These are phyloP conservation scores for Choloepus didactylus DNA, from an alignment of 2,797 vertebrate species.

Conservation along the genomic window DNA sequence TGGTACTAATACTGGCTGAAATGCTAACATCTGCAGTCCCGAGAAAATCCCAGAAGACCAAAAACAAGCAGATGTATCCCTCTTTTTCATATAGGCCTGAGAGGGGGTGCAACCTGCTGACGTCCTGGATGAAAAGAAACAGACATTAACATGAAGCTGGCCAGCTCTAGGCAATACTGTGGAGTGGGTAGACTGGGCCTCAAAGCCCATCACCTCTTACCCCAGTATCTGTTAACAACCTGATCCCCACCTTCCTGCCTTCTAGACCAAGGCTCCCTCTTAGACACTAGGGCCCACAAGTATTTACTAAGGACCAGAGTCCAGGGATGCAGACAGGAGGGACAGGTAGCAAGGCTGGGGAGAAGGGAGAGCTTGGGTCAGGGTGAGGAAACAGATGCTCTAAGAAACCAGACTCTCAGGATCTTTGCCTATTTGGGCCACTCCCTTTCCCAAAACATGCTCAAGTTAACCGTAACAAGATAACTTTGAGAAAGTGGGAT, in stretches of 20 bases:
- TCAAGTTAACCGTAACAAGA: constrained; percentile 26
- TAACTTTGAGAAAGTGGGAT: not conserved
- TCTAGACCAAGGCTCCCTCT: not conserved
- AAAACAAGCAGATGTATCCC: not conserved
- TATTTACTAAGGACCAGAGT: not conserved
- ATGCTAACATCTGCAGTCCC: not conserved
- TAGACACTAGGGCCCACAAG: not conserved
- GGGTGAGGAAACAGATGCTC: constrained; percentile 48
- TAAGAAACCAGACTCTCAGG: constrained; percentile 51
- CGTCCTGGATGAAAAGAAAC: not conserved
- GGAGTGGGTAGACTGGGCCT: not conserved
- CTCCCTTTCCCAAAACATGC: constrained; percentile 61
- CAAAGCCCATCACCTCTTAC: not conserved
- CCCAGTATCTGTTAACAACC: not conserved
- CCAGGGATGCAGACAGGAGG: constrained; percentile 19
- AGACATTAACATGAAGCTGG: not conserved
- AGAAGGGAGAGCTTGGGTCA: not conserved
- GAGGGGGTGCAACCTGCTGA: not conserved
- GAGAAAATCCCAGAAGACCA: not conserved
- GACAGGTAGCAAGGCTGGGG: not conserved
- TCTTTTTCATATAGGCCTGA: not conserved
- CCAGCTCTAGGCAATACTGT: not conserved
- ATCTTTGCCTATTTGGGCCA: constrained; percentile 10
- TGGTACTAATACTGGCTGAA: not conserved
- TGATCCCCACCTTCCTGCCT: not conserved